Percentiles rank a stretch among this genome's conserved stretches.
Conservation (phyloP, 2,888 invertebrate genomes). For the Philereme vetulata region DNA sequence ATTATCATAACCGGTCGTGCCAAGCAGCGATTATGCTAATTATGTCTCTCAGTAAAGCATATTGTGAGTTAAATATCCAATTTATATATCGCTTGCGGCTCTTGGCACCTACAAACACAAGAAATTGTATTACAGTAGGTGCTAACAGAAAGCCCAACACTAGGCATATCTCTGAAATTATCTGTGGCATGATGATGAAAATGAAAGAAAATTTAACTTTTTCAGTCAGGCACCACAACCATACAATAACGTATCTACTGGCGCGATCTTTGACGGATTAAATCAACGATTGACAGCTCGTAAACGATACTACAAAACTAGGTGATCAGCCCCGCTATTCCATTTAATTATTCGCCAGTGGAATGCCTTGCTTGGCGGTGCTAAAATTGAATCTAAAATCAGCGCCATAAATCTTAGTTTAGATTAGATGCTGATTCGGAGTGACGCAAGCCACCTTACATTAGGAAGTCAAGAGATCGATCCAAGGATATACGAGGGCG, state of each 20-base stretch:
- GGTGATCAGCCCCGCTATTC: no score
- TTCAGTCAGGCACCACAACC: no score
- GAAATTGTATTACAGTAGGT: not conserved
- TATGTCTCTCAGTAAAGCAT: slow-evolving; percentile 54
- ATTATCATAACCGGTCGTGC: slow-evolving; percentile 66
- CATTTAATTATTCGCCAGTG: no score
- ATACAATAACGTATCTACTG: no score
- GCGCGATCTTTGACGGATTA: no score
- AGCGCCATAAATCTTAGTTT: not conserved
- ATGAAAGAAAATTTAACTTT: no score
- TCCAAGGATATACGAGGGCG: slow-evolving; percentile 38
- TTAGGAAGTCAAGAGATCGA: slow-evolving; percentile 28
- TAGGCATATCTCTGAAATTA: no score
- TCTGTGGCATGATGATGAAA: no score
- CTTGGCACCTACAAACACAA: not conserved
- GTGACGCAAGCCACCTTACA: not conserved
- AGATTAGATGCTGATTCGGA: not conserved
- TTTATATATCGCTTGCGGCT: slow-evolving; percentile 50
- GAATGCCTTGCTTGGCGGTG: no score
- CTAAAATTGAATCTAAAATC: not conserved
- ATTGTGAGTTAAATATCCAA: slow-evolving; percentile 63
- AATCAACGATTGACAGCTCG: no score
- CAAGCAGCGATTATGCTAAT: slow-evolving; percentile 65
- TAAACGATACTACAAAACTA: no score
- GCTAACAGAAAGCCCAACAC: not conserved